A percentile compares a stretch with the other conserved stretches of the same genome.
Evolutionary conservation across 1,140 invertebrate species (phyloP).

Genomic region (Drosophila suzukii): DNA sequence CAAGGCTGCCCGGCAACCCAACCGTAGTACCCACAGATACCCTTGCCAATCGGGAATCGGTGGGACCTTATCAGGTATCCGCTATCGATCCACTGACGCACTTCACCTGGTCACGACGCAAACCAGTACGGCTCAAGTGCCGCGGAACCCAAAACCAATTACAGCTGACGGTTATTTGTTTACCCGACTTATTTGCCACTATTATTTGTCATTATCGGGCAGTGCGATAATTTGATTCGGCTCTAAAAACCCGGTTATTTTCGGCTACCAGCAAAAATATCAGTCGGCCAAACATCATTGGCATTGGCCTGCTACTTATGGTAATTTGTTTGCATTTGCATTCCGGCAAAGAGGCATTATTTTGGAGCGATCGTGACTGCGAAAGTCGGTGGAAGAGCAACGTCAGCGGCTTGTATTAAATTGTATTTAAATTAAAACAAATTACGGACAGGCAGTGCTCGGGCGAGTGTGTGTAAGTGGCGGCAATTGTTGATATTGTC

Average conservation of each 20-base stretch:
- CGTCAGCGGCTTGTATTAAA: constrained; percentile 67
- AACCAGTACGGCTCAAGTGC: constrained; percentile 69
- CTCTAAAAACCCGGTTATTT: constrained; percentile 30
- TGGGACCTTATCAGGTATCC: constrained; percentile 24
- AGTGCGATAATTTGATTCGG: constrained; percentile 49
- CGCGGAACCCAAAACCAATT: constrained; percentile 39
- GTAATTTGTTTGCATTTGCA: constrained; percentile 55
- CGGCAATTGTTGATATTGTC: constrained; percentile 71
- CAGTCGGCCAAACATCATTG: constrained; percentile 2
- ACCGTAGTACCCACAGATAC: background rate
- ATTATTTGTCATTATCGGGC: constrained; percentile 47
- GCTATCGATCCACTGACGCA: constrained; percentile 52
- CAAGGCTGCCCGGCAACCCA: constrained; percentile 20
- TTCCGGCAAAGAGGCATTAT: constrained; percentile 13
- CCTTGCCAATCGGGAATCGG: constrained; percentile 1
- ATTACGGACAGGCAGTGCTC: constrained; percentile 62
- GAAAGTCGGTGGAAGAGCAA: constrained; percentile 25
- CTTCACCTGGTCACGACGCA: constrained; percentile 49
- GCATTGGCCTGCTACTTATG: constrained; percentile 30
- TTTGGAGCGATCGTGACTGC: constrained; percentile 9
- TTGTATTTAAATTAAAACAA: constrained; percentile 82
- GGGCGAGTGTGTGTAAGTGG: constrained; percentile 59
- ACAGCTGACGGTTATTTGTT: constrained; percentile 53
- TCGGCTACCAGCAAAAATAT: constrained; percentile 31
- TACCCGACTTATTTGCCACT: constrained; percentile 36